Base-by-base conservation (phyloP, 2,797 vertebrate genomes). In the Ptychobarbus kaznakovi region DNA sequence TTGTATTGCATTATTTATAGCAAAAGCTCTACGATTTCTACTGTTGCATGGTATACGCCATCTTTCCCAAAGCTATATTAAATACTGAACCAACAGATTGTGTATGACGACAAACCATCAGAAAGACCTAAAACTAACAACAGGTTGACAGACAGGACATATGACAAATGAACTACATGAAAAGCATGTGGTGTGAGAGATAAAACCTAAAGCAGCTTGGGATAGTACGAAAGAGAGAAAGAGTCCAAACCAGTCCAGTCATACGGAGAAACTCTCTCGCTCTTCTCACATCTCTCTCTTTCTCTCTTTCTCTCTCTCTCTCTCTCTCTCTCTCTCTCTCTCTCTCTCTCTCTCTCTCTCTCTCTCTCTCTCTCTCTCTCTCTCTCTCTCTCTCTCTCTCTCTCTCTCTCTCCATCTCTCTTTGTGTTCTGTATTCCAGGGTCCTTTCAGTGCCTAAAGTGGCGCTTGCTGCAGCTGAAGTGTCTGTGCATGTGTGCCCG, bases 401-500 rank as follows among this genome's bases (percentile, higher is more conserved):
- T 91, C 91, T 90, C 81, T 73, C 84, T 82, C 32, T 85, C 89
- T 90, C 88, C 89, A 91, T 91, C 91, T 90, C 81, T 73, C 84
- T 82, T 85, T 88, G 86, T 81, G 82, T 93, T 91, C 91, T 53
- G 80, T 80, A 92, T 94, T 93, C 94, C 90, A 90, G 91, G 89
- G 90, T 92, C 93, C 94, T 95, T 95, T 95, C 93, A 95, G 92
- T 86, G 90, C 90, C 91, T 94, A 93, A 94, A 95, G 95, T 95
- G 95, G 93, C 90, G 94, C 94, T 95, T 93, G 94, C 93, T 93
- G 94, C 90, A 84, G 92, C 91, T 95, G 93, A 95, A 95, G 95
- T 94, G 93, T 96, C 94, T 94, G 91, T 92, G 92, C 92, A 91
- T 91, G 92, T 95, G 94, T 95, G 94, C 92, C 92, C 78, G 91